phyloP scores from a whole-genome alignment of 2,888 invertebrate genomes.

The Phyllotreta striolata region DNA sequence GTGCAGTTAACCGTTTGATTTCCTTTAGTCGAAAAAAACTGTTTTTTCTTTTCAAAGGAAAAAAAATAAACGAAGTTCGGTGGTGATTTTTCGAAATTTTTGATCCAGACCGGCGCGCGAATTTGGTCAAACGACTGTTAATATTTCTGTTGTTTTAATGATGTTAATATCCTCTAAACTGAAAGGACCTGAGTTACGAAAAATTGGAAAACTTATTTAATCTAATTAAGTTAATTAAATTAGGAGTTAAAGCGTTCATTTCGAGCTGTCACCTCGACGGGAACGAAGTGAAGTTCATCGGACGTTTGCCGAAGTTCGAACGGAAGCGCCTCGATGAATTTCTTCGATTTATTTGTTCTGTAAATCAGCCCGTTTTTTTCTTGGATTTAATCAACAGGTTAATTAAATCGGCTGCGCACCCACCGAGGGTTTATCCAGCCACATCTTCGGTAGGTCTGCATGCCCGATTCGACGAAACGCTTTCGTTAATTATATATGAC shows the following conservation, averaged over 20 bases:
- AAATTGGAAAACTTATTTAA: constrained; percentile 26
- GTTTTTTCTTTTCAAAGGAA: too few relatives aligned
- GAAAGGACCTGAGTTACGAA: constrained; percentile 10
- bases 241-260: constrained; percentile 8
- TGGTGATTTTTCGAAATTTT: constrained; percentile 36
- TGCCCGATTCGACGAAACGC: constrained; percentile 48
- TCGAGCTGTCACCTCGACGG: constrained; percentile 20
- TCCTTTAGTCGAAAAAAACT: constrained; percentile 36
- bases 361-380: constrained; percentile 9
- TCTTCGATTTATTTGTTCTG: constrained; percentile 15
- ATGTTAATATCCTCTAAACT: constrained; percentile 26
- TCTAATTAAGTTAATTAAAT: constrained; percentile 9
- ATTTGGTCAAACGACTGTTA: constrained; percentile 37
- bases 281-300: too few relatives aligned
- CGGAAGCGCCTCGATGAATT: constrained; percentile 27
- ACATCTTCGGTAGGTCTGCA: constrained; percentile 72
- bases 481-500: constrained; percentile 41
- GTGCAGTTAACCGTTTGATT: constrained; percentile 43
- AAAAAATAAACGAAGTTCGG: too few relatives aligned
- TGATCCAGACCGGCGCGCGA: constrained; percentile 40
- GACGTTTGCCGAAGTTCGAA: constrained; percentile 6
- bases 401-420: constrained; percentile 63
- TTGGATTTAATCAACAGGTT: too few relatives aligned
- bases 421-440: constrained; percentile 78
- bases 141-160: constrained; percentile 7